Evolutionary conservation across 2,888 invertebrate species (phyloP), one percentile per base, ranked within the genome.

Genomic region (Mythimna vitellina): DNA sequence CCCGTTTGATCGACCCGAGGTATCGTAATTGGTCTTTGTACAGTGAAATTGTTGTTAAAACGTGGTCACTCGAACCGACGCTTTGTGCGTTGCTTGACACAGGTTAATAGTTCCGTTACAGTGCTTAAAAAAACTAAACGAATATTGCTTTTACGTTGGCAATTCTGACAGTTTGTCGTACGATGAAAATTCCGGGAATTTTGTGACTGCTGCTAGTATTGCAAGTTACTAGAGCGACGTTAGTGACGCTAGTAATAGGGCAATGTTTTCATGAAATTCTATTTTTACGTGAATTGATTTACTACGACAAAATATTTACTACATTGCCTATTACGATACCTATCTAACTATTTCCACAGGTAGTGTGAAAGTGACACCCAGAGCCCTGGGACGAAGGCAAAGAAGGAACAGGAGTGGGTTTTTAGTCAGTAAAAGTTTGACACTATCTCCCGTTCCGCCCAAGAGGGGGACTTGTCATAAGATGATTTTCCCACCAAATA

Each of bases 21-120:
- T 82, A 81, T 78, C 81, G 84, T 90, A 89, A 89, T 89, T 90
- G 89, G 87, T 85, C 87, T 88, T 86, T 89, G 88, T 86, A 79
- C 77, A 83, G 75, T 81, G 78, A 86, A 88, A 87, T 82, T 88
- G 88, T 87, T 90, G 88, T 86, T 86, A 77, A 87, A 87, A 86
- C 87, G 85, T 87, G 83, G 86, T 85, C 84, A 83, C 83, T 82
- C 82, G 77, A 69, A 75, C 74, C 69, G 57, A 75, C 76, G 74
- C 81, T 86, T 85, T 86, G 70, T 86, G 81, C 78, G 83, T 70
- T 75, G 70, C 81, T 77, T 82, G 83, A 76, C 82, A 82, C 76
- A 73, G 73, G 81, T 78, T 82, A 81, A 83, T 77, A 81, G 83
- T 83, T 75, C 80, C 78, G 86, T 80, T 80, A 83, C 76, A 76